phyloP scores from a whole-genome alignment of 1,140 invertebrate species.

The Agraylea sexmaculata region DNA sequence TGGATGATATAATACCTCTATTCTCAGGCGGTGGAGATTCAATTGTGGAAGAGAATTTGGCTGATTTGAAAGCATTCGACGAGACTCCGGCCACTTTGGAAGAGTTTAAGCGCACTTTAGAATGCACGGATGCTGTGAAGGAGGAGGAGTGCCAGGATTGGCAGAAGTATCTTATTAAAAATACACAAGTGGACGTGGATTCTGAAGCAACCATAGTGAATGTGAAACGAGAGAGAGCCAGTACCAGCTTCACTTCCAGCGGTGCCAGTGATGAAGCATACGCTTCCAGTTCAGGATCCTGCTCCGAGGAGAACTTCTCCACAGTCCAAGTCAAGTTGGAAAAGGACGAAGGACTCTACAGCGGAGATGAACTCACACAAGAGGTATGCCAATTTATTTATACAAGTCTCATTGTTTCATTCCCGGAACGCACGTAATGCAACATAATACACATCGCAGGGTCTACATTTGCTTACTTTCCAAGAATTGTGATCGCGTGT shows the following conservation, averaged over 20 bases:
- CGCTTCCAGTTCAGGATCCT: constrained; percentile 12
- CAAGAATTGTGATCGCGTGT: too few relatives aligned
- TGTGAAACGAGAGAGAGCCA: constrained; percentile 36
- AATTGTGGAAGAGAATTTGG: constrained; percentile 35
- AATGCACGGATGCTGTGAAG: constrained; percentile 32
- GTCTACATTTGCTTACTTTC: too few relatives aligned
- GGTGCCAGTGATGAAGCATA: constrained; percentile 36
- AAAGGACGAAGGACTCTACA: constrained; percentile 34
- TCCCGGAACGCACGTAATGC: neutral
- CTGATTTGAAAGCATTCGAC: constrained; percentile 34
- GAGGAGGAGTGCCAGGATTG: constrained; percentile 29
- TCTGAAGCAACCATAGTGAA: constrained; percentile 31
- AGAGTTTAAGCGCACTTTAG: constrained; percentile 29
- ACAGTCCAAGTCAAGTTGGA: constrained; percentile 26
- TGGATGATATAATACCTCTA: constrained; percentile 34
- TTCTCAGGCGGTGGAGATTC: constrained; percentile 30
- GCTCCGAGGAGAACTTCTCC: constrained; percentile 21
- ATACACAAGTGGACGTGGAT: constrained; percentile 30
- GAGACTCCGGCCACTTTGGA: constrained; percentile 32
- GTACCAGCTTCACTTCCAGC: constrained; percentile 38
- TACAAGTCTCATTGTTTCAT: constrained; percentile 1
- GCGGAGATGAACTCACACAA: constrained; percentile 36
- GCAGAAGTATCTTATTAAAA: constrained; percentile 35
- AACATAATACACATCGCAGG: neutral
- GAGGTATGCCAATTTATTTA: constrained; percentile 32